Evolutionary conservation across 2,888 invertebrate species (phyloP).

Genomic region (Andricus quercusramuli): DNA sequence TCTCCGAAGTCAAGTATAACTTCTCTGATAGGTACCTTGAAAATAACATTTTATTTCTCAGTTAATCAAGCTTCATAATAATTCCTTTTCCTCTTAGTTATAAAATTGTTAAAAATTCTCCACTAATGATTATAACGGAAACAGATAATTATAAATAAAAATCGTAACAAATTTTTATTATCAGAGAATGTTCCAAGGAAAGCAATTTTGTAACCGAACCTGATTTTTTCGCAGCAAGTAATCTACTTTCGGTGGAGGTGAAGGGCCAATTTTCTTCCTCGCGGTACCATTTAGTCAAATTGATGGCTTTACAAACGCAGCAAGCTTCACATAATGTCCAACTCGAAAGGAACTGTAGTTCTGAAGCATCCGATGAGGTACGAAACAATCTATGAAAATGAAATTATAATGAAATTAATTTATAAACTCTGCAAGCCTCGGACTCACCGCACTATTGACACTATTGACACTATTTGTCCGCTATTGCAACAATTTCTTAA

Average conservation of each 20-base stretch:
- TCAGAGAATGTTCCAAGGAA: background rate
- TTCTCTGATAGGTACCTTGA: constrained; percentile 13
- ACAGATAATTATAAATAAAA: background rate
- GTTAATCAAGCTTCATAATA: background rate
- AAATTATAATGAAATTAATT: constrained; percentile 14
- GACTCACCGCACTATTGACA: too few species aligned
- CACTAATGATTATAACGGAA: background rate
- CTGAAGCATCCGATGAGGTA: constrained; percentile 61
- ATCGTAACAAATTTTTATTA: background rate
- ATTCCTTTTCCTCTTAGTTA: background rate
- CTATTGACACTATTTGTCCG: too few species aligned
- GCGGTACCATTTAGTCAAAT: constrained; percentile 61
- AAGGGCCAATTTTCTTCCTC: constrained; percentile 61
- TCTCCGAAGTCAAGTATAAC: background rate
- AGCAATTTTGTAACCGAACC: constrained; percentile 15
- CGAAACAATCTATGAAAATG: background rate
- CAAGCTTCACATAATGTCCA: constrained; percentile 51
- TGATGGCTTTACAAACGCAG: constrained; percentile 59
- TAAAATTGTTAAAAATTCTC: background rate
- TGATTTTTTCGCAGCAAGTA: constrained; percentile 63
- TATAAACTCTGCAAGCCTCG: background rate
- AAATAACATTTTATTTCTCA: constrained; percentile 8
- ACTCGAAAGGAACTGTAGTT: constrained; percentile 48
- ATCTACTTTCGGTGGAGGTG: constrained; percentile 75
- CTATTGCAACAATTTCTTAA: too few species aligned